Evolutionary conservation across 2,113 vertebrate genomes (phyloP).

Genomic region (Romanogobio albipinnatus): DNA sequence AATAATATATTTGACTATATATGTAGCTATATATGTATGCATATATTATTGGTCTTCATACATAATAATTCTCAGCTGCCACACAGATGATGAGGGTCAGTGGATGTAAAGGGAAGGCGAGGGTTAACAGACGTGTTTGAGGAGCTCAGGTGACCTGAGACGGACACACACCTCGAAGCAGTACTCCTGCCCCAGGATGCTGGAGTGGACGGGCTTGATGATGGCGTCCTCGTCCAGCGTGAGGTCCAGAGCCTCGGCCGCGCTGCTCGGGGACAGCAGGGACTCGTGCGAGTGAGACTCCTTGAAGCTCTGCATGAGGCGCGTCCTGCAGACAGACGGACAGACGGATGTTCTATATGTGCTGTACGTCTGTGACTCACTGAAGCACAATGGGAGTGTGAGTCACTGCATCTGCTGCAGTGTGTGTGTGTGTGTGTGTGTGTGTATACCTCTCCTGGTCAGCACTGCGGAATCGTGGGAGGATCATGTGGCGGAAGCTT

Average conservation of each 20-base stretch:
- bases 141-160: background rate
- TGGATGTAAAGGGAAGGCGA: background rate
- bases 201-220: conserved; percentile 94
- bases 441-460: conserved; percentile 86
- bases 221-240: conserved; percentile 93
- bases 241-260: conserved; percentile 92
- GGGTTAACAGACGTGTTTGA: background rate
- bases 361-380: conserved; percentile 7
- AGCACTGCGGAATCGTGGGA: conserved; percentile 91
- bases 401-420: conserved; percentile 18
- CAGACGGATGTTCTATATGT: conserved; percentile 9
- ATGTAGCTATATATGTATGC: no score
- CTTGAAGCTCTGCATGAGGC: conserved; percentile 96
- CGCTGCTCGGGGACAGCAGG: conserved; percentile 91
- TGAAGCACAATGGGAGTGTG: conserved; percentile 10
- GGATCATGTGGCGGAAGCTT: conserved; percentile 93
- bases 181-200: conserved; percentile 96
- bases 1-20: no score
- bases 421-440: background rate
- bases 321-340: conserved; percentile 78
- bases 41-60: no score
- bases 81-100: no score
- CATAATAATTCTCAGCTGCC: no score
- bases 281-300: conserved; percentile 97
- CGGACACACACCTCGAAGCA: conserved; percentile 87